Conservation (phyloP, 2,113 vertebrate genomes). For the Podilymbus podiceps region DNA sequence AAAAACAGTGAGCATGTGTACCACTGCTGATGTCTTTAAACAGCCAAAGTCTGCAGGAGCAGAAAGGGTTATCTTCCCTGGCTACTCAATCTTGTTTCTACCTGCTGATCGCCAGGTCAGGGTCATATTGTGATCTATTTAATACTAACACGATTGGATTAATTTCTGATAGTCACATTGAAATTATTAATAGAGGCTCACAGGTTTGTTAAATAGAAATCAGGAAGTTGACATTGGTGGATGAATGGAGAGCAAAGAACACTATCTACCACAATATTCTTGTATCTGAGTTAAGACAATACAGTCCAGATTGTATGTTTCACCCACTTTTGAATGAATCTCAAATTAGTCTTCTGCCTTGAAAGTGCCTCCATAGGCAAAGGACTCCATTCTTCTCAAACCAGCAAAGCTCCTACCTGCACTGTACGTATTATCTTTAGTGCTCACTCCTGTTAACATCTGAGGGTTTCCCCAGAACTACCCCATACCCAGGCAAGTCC, state of each 20-base stretch:
- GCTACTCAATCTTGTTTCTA: background rate
- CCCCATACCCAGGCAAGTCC: background rate
- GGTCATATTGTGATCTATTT: background rate
- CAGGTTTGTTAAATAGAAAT: background rate
- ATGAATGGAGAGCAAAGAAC: background rate
- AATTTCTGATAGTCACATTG: background rate
- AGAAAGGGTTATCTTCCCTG: background rate
- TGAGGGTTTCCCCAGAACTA: background rate
- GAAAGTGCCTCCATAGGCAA: background rate
- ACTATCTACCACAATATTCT: background rate
- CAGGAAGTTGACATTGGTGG: background rate
- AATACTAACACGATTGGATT: background rate
- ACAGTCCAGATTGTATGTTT: background rate
- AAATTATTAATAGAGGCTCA: background rate
- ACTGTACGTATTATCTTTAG: background rate
- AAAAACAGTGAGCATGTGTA: background rate
- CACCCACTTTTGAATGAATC: background rate
- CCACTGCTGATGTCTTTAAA: background rate
- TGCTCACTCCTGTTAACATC: background rate
- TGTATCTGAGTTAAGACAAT: background rate
- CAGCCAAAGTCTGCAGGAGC: background rate
- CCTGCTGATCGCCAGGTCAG: background rate
- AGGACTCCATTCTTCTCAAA: background rate
- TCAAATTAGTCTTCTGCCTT: background rate
- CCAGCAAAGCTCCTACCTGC: background rate